Percentiles rank a stretch among this genome's conserved stretches.
Conservation (phyloP, 2,888 invertebrate genomes). For the Sinohyriopsis cumingii region DNA sequence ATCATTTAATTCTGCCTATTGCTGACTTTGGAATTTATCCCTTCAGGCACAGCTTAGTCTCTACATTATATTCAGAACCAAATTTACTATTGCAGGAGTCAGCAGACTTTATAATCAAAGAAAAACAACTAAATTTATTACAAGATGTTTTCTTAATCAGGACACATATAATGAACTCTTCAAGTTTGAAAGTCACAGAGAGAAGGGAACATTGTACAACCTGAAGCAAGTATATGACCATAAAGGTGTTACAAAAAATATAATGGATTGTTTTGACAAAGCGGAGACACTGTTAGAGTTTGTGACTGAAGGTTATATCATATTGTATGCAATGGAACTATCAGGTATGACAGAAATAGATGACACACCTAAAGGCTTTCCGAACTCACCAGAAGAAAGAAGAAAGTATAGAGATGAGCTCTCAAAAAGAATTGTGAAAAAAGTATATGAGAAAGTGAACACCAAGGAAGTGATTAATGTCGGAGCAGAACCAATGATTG, state of each 20-base stretch:
- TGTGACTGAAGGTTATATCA: slow-evolving; percentile 7
- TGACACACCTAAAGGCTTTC: slow-evolving; percentile 1
- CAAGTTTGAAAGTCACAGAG: slow-evolving; percentile 13
- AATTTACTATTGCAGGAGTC: too few relatives aligned
- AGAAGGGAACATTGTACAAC: slow-evolving; percentile 16
- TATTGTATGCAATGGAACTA: slow-evolving; percentile 7
- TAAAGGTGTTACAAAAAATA: slow-evolving; percentile 13
- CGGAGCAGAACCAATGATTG: neutral
- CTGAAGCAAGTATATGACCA: slow-evolving; percentile 10
- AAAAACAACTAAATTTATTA: neutral
- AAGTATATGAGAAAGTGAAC: too few relatives aligned
- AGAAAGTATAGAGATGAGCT: neutral
- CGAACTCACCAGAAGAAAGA: neutral
- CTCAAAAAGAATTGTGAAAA: slow-evolving; percentile 1
- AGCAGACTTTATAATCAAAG: too few relatives aligned
- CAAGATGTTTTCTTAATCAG: neutral
- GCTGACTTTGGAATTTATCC: too few relatives aligned
- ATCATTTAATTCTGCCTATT: too few relatives aligned
- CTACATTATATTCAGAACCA: too few relatives aligned
- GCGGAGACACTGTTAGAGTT: slow-evolving; percentile 12
- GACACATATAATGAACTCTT: slow-evolving; percentile 19
- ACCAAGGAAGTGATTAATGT: slow-evolving; percentile 2
- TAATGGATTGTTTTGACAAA: slow-evolving; percentile 14
- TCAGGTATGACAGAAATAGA: slow-evolving; percentile 3
- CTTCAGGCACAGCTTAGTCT: too few relatives aligned